Base-by-base conservation (phyloP, 2,113 vertebrate genomes). In the Peromyscus leucopus region DNA sequence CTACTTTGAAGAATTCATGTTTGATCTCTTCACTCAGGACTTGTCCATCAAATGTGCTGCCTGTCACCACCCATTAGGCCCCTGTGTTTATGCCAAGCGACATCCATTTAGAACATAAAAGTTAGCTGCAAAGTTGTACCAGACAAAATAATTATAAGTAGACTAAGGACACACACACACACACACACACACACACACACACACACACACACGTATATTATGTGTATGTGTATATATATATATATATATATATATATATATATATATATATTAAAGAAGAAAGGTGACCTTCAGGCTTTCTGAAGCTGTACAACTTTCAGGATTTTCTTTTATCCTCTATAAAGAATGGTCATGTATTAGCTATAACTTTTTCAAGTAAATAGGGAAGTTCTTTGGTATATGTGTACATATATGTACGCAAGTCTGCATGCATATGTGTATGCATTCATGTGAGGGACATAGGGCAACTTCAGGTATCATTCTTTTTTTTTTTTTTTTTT, bases 51-150 rank as follows among this genome's bases (percentile, higher is more conserved):
- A 91, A 84, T 82, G 48, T 55, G 19, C 26, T 90, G 67, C n/a
- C 78, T 95, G 83, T 84, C 94, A 88, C 65, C 71, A 26, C 4
- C 80, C 36, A 92, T 92, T 94, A 93, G 28, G 19, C 28, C 48
- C 42, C 21, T 84, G 39, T 90, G 59, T 83, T 96, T 91, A 82
- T 93, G 33, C 67, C 74, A 94, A 80, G 21, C 11, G 59, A 55
- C 24, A 92, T 91, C n/a, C 69, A 93, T 71, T 95, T 83, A 90
- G 36, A 96, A 83, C 33, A 85, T 65, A 42, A 88, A 96, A 97
- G 79, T 91, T 31, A 92, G 4, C 36, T 84, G 33, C 28, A 86
- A 93, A 36, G 4, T 57, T 90, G 12, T 51, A 69, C 12, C 65
- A 51, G 26, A 84, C 63, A 85, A 89, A 83, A 69, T 96, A 83